Percentiles rank a stretch among this genome's conserved stretches.
phyloP scores from a whole-genome alignment of 2,797 vertebrate species.

The Decapterus maruadsi region DNA sequence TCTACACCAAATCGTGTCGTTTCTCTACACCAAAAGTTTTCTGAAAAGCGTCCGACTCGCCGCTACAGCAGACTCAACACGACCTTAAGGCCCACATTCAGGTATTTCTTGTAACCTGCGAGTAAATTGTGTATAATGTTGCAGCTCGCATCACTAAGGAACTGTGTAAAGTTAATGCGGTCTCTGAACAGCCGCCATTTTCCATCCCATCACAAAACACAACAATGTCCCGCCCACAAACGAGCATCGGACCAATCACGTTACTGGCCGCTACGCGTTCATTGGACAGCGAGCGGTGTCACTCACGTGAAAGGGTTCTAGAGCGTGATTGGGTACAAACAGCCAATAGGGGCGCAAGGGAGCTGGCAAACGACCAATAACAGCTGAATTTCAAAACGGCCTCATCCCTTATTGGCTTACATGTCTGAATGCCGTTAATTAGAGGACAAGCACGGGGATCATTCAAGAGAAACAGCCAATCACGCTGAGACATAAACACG shows the following conservation, averaged over 20 bases:
- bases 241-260: constrained; percentile 43
- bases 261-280: neutral
- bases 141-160: constrained; percentile 17
- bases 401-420: constrained; percentile 47
- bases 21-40: neutral
- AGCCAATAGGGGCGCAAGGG: constrained; percentile 22
- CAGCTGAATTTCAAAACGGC: neutral
- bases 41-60: neutral
- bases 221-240: constrained; percentile 68
- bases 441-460: constrained; percentile 33
- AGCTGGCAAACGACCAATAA: constrained; percentile 46
- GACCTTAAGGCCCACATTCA: neutral
- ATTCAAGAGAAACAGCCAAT: constrained; percentile 50
- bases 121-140: neutral
- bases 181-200: constrained; percentile 89
- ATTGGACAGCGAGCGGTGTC: constrained; percentile 64
- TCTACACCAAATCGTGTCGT: constrained; percentile 22
- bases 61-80: neutral
- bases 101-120: neutral
- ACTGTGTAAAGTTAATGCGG: constrained; percentile 76
- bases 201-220: constrained; percentile 89
- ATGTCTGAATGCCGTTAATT: neutral
- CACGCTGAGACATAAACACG: neutral
- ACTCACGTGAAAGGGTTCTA: constrained; percentile 10
- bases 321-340: constrained; percentile 40